These are phyloP conservation scores for Hirtodrosophila trivittata DNA, from an alignment of 2,888 invertebrate species.

Conservation along the genomic window DNA sequence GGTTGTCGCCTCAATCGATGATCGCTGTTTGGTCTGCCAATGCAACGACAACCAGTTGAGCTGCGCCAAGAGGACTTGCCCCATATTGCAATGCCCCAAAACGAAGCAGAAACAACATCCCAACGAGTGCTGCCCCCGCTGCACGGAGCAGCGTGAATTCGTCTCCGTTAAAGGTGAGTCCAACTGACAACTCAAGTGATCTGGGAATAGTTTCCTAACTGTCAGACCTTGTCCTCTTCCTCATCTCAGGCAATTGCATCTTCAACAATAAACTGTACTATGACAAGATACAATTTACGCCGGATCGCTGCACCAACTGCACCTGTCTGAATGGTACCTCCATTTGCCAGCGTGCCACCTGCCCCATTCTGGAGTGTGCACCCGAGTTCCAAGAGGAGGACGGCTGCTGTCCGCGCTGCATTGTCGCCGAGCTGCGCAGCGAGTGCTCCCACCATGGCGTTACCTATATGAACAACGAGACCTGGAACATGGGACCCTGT, in stretches of 20 bases:
- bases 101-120: conserved; percentile 88
- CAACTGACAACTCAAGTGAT: not conserved
- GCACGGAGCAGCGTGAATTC: conserved; percentile 84
- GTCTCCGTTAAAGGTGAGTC: conserved; percentile 80
- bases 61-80: conserved; percentile 94
- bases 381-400: conserved; percentile 87
- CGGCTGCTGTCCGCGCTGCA: conserved; percentile 91
- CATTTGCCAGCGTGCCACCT: conserved; percentile 91
- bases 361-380: conserved; percentile 95
- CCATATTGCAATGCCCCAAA: conserved; percentile 92
- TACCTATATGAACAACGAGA: conserved; percentile 86
- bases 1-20: conserved; percentile 90
- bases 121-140: conserved; percentile 91
- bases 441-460: conserved; percentile 86
- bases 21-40: conserved; percentile 93
- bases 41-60: conserved; percentile 89
- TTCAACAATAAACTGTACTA: conserved; percentile 88
- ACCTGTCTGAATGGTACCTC: conserved; percentile 92
- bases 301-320: conserved; percentile 93
- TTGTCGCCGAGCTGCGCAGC: conserved; percentile 87
- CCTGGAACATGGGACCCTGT: conserved; percentile 85
- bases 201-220: not conserved
- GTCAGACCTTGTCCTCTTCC: not conserved
- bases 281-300: conserved; percentile 87
- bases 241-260: conserved; percentile 86